Percentiles rank a stretch among this genome's conserved stretches.
These are phyloP conservation scores for Lochmaea capreae DNA, from an alignment of 2,888 invertebrate genomes.

Conservation along the genomic window DNA sequence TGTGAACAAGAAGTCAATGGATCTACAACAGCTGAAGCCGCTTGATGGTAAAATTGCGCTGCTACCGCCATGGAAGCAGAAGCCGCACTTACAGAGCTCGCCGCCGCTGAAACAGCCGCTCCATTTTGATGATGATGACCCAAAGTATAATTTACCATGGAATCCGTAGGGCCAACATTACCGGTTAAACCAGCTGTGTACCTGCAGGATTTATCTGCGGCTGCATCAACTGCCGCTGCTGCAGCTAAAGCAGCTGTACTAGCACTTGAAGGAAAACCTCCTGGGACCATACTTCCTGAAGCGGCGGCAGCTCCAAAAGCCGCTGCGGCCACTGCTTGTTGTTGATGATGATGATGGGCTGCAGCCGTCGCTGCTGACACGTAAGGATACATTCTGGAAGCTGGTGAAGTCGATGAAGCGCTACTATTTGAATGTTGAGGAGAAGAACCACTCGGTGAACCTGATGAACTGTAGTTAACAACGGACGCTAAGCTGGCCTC, in stretches of 20 bases:
- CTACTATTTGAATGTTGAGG: conserved; percentile 73
- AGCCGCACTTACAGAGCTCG: conserved; percentile 77
- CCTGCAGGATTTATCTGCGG: conserved; percentile 84
- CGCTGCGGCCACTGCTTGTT: conserved; percentile 74
- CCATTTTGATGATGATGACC: conserved; percentile 79
- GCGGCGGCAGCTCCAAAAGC: conserved; percentile 76
- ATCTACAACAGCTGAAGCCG: conserved; percentile 82
- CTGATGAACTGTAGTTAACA: conserved; percentile 71
- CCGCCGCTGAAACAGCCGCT: conserved; percentile 70
- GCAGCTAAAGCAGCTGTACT: conserved; percentile 71
- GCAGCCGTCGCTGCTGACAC: conserved; percentile 77
- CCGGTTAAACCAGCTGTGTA: conserved; percentile 76
- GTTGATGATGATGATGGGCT: conserved; percentile 77
- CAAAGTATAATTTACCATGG: conserved; percentile 85
- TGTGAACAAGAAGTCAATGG: conserved; percentile 84
- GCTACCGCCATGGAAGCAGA: conserved; percentile 74
- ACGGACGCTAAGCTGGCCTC: conserved; percentile 79
- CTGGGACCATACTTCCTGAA: conserved; percentile 73
- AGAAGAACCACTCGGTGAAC: conserved; percentile 76
- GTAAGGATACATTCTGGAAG: conserved; percentile 93
- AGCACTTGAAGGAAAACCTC: conserved; percentile 69
- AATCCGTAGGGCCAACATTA: conserved; percentile 75
- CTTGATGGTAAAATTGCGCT: conserved; percentile 92
- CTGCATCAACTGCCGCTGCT: conserved; percentile 75
- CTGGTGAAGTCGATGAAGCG: conserved; percentile 71